These are phyloP conservation scores for Drosophila nasuta DNA, from an alignment of 1,140 invertebrate species.

Conservation along the genomic window DNA sequence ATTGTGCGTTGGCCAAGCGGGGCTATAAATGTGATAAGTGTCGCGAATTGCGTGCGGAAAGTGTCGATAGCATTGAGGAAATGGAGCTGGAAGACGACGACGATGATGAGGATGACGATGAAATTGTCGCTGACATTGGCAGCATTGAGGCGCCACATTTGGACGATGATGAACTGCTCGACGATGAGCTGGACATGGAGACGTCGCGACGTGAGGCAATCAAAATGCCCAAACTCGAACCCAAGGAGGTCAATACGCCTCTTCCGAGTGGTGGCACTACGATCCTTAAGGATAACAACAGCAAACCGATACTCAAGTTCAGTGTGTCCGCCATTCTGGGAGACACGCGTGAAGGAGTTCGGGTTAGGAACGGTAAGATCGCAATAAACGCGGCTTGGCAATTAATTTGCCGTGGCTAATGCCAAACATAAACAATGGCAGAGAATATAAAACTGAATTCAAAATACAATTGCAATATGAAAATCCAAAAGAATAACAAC, in stretches of 20 bases:
- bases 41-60: slow-evolving; percentile 67
- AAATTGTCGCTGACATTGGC: slow-evolving; percentile 72
- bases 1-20: slow-evolving; percentile 62
- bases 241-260: slow-evolving; percentile 51
- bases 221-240: slow-evolving; percentile 77
- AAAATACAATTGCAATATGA: slow-evolving; percentile 72
- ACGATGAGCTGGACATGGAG: slow-evolving; percentile 65
- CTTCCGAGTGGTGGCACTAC: slow-evolving; percentile 53
- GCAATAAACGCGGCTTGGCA: slow-evolving; percentile 65
- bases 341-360: slow-evolving; percentile 85
- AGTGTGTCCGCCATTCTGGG: slow-evolving; percentile 96
- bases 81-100: slow-evolving; percentile 74
- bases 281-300: slow-evolving; percentile 84
- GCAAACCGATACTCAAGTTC: slow-evolving; percentile 94
- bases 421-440: slow-evolving; percentile 61
- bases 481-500: slow-evolving; percentile 79
- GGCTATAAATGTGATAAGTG: slow-evolving; percentile 84
- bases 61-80: slow-evolving; percentile 74
- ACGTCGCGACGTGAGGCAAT: slow-evolving; percentile 50
- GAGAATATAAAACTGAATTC: slow-evolving; percentile 1
- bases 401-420: slow-evolving; percentile 79
- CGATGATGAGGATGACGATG: slow-evolving; percentile 73
- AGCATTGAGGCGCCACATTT: slow-evolving; percentile 63
- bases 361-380: slow-evolving; percentile 84
- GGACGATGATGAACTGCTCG: slow-evolving; percentile 62